Conservation (phyloP, 1,140 invertebrate species). For the Stegodyphus mimosarum region DNA sequence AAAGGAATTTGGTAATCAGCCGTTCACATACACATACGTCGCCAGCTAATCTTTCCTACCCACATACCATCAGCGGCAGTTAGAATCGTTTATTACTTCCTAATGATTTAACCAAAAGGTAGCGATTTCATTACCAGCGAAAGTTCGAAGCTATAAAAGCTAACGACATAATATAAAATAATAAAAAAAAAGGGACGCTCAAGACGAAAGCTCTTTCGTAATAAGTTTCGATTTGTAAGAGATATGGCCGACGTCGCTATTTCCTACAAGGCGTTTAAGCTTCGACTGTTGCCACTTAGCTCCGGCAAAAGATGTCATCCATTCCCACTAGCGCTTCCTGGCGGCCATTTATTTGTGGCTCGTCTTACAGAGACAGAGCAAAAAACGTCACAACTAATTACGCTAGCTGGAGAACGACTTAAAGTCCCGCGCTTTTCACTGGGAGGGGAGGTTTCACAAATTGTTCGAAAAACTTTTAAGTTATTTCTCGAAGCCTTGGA, state of each 20-base stretch:
- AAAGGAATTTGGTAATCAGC: too few relatives aligned
- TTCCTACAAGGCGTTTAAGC: constrained; percentile 54
- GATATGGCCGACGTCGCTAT: constrained; percentile 42
- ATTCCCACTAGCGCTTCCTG: constrained; percentile 19
- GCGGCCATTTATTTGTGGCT: constrained; percentile 57
- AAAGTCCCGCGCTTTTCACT: constrained; percentile 30
- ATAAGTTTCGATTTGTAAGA: constrained; percentile 60
- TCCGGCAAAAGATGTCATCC: constrained; percentile 41
- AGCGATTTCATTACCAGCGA: constrained; percentile 44
- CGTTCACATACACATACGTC: too few relatives aligned
- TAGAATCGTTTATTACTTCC: constrained; percentile 49
- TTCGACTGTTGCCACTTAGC: constrained; percentile 56
- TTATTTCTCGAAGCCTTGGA: too few relatives aligned
- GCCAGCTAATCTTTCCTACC: too few relatives aligned
- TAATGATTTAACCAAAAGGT: constrained; percentile 59
- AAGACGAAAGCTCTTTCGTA: constrained; percentile 28
- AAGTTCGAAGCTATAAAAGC: constrained; percentile 52
- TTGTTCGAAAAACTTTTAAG: too few relatives aligned
- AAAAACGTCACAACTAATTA: constrained; percentile 60
- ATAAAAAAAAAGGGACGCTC: constrained; percentile 23
- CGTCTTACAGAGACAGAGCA: constrained; percentile 29
- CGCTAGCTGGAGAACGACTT: constrained; percentile 28
- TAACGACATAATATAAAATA: constrained; percentile 58
- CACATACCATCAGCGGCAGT: too few relatives aligned
- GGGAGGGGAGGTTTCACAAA: constrained; percentile 26